These are phyloP conservation scores for Nemopilema nomurai DNA, from an alignment of 30 jellyfish, hydroid and myxozoan species.

Conservation along the genomic window DNA sequence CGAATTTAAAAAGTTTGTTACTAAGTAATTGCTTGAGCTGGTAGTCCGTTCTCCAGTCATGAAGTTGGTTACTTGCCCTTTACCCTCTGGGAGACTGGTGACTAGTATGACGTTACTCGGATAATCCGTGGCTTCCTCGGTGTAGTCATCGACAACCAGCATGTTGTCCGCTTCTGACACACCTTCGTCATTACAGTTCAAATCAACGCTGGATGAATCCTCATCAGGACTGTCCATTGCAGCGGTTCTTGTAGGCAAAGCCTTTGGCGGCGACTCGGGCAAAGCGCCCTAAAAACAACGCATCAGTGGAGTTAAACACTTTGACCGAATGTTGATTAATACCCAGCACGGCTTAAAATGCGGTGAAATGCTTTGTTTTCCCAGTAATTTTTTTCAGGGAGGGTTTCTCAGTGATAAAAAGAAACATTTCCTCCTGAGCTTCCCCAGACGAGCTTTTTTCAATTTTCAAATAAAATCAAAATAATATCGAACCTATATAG, in stretches of 20 bases:
- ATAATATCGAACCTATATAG: not conserved
- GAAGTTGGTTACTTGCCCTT: constrained; percentile 38
- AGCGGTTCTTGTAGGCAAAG: constrained; percentile 2
- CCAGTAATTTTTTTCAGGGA: not conserved
- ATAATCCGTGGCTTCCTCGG: constrained; percentile 3
- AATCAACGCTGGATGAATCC: not conserved
- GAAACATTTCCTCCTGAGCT: too few species aligned
- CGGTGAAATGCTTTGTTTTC: not conserved
- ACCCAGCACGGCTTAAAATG: not conserved
- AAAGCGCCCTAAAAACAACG: not conserved
- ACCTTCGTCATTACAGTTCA: not conserved
- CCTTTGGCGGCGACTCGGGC: constrained; percentile 18
- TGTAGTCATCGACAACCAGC: not conserved
- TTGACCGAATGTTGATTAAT: not conserved
- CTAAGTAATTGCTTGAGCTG: constrained; percentile 49
- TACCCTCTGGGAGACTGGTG: not conserved
- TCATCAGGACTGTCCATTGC: constrained; percentile 15
- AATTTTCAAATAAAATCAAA: too few species aligned
- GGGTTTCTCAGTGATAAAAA: too few species aligned
- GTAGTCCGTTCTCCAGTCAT: constrained; percentile 29
- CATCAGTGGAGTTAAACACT: too few species aligned
- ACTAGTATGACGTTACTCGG: constrained; percentile 43
- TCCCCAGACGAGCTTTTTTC: too few species aligned
- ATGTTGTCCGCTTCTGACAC: not conserved
- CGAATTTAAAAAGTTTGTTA: constrained; percentile 51